Percentiles rank a stretch among this genome's conserved stretches.
phyloP scores from a whole-genome alignment of 2,888 invertebrate genomes.

The Athetis lepigone region DNA sequence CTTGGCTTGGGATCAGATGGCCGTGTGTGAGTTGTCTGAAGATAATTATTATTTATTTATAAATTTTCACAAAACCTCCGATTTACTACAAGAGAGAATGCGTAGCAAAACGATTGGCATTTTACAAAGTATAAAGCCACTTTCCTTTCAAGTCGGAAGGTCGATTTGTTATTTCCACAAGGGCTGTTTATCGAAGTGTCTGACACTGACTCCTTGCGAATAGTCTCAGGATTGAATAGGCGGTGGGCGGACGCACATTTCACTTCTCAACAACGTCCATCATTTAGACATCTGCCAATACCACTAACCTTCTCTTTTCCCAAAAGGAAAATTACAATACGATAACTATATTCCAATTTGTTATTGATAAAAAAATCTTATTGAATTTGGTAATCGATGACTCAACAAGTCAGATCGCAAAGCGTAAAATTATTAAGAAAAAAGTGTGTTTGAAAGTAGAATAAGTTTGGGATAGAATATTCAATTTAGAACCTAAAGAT shows the following conservation, averaged over 20 bases:
- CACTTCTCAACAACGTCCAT: constrained; percentile 73
- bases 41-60: too few species aligned
- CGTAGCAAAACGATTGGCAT: constrained; percentile 11
- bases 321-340: constrained; percentile 71
- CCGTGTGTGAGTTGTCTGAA: too few species aligned
- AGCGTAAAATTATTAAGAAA: constrained; percentile 5
- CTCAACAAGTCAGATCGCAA: constrained; percentile 21
- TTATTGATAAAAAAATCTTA: constrained; percentile 52
- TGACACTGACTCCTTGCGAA: constrained; percentile 67
- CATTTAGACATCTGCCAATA: constrained; percentile 84
- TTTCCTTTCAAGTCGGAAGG: constrained; percentile 58
- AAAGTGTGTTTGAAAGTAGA: constrained; percentile 18
- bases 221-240: constrained; percentile 61
- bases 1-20: too few species aligned
- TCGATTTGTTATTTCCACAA: constrained; percentile 72
- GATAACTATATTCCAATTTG: constrained; percentile 11
- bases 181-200: constrained; percentile 63
- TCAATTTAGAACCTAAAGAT: constrained; percentile 8
- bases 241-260: constrained; percentile 53
- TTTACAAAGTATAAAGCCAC: constrained; percentile 42
- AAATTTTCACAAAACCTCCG: neutral
- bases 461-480: constrained; percentile 28
- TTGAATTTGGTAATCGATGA: constrained; percentile 24
- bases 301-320: constrained; percentile 79
- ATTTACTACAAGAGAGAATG: constrained; percentile 6